Evolutionary conservation across 2,797 vertebrate genomes (phyloP).

Genomic region (Eulemur albifrons): DNA sequence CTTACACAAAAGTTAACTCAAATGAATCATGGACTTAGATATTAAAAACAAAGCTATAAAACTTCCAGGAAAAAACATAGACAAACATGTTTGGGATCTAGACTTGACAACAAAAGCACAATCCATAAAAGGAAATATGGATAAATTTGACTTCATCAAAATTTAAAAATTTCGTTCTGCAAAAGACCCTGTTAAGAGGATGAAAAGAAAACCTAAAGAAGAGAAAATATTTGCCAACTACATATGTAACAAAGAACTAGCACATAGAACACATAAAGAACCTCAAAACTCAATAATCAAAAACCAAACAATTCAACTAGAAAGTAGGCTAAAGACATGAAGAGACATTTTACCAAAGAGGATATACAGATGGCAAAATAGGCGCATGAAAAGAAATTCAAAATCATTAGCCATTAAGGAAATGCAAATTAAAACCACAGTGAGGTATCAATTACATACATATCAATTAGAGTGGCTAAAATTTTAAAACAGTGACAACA

Average conservation of each 20-base stretch:
- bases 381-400: background rate
- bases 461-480: background rate
- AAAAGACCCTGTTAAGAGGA: background rate
- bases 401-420: background rate
- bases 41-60: background rate
- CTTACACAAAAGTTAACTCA: background rate
- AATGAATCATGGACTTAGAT: background rate
- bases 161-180: background rate
- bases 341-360: background rate
- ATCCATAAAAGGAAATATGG: background rate
- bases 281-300: background rate
- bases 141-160: background rate
- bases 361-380: slow-evolving; percentile 8
- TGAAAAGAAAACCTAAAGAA: background rate
- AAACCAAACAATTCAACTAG: background rate
- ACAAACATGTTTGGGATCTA: background rate
- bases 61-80: background rate
- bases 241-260: background rate
- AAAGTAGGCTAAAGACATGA: background rate
- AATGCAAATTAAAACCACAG: background rate
- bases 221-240: background rate
- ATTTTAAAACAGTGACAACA: background rate
- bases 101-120: background rate
- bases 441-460: background rate
- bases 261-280: background rate